A percentile compares a stretch with the other conserved stretches of the same genome.
Evolutionary conservation across 2,888 invertebrate genomes (phyloP).

Genomic region (Cryptocephalus primarius): DNA sequence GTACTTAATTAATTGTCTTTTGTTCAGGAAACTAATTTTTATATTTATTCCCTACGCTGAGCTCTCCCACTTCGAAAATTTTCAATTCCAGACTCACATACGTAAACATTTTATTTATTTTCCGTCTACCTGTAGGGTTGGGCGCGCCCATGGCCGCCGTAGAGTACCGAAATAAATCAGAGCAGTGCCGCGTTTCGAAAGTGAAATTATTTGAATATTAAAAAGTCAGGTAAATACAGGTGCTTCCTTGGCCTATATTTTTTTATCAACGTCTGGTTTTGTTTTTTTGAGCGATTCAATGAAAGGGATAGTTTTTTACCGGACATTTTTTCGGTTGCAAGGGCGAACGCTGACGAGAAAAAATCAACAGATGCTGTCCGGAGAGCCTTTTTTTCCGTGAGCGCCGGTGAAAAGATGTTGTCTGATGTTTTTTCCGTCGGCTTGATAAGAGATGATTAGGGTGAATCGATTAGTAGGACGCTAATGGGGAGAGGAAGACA

Average conservation of each 20-base stretch:
- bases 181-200: slow-evolving; percentile 16
- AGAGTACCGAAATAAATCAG: slow-evolving; percentile 17
- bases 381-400: slow-evolving; percentile 8
- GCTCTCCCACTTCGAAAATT: too few species aligned
- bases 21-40: too few species aligned
- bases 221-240: slow-evolving; percentile 28
- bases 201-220: slow-evolving; percentile 29
- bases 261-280: slow-evolving; percentile 5
- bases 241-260: slow-evolving; percentile 21
- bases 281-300: slow-evolving; percentile 7
- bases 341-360: slow-evolving; percentile 8
- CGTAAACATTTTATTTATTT: too few species aligned
- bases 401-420: neutral
- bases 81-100: too few species aligned
- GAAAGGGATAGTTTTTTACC: slow-evolving; percentile 15
- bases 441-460: neutral
- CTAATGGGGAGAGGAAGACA: too few species aligned
- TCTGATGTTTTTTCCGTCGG: too few species aligned
- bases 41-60: too few species aligned
- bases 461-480: too few species aligned
- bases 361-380: slow-evolving; percentile 14
- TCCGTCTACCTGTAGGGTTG: slow-evolving; percentile 1
- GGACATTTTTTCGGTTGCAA: slow-evolving; percentile 7
- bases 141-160: slow-evolving; percentile 1
- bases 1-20: too few species aligned